Evolutionary conservation across 2,797 vertebrate species (phyloP).

Genomic region (Leuciscus waleckii): DNA sequence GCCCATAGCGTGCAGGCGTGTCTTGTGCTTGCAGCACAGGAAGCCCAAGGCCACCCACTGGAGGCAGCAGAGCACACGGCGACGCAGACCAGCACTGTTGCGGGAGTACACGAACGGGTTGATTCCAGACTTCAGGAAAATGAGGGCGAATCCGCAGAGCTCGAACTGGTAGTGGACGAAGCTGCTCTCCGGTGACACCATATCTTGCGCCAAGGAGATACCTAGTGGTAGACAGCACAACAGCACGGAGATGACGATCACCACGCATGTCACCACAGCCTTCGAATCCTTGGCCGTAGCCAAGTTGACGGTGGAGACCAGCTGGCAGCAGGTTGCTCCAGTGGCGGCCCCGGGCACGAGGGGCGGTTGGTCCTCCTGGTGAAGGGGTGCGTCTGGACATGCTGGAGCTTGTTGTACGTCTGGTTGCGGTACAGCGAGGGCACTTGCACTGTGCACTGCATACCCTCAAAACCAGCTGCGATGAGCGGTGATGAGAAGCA

Average conservation of each 20-base stretch:
- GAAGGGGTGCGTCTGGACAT: constrained; percentile 80
- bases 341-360: constrained; percentile 73
- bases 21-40: constrained; percentile 91
- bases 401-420: constrained; percentile 87
- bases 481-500: constrained; percentile 76
- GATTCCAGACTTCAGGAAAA: constrained; percentile 95
- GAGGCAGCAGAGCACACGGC: constrained; percentile 89
- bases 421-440: constrained; percentile 90
- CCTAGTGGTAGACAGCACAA: constrained; percentile 94
- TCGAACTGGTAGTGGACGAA: constrained; percentile 95
- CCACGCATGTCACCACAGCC: constrained; percentile 89
- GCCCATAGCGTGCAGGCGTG: constrained; percentile 90
- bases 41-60: constrained; percentile 83
- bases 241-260: constrained; percentile 92
- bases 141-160: constrained; percentile 92
- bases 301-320: constrained; percentile 87
- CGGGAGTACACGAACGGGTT: constrained; percentile 98
- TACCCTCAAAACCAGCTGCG: constrained; percentile 76
- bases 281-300: constrained; percentile 91
- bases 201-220: constrained; percentile 87
- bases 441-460: constrained; percentile 79
- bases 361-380: constrained; percentile 71
- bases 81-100: constrained; percentile 91
- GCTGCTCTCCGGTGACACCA: constrained; percentile 81
- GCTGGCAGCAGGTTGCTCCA: constrained; percentile 83